Conservation (phyloP, 2,888 invertebrate species). For the Lasioglossum villosulum region DNA sequence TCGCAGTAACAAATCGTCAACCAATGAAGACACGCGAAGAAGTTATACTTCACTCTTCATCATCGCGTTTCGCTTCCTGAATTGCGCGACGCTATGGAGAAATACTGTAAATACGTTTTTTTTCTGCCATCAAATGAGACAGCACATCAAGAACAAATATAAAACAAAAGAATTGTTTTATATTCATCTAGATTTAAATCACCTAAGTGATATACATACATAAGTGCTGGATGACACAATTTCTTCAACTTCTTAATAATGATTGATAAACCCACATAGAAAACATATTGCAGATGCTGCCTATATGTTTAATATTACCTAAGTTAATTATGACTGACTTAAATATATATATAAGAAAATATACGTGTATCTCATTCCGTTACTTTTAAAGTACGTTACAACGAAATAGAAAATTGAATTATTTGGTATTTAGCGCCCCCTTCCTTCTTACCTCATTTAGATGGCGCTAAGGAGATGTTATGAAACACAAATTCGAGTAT, state of each 20-base stretch:
- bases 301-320: background rate
- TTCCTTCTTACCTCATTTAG: conserved; percentile 22
- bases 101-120: background rate
- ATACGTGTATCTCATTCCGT: background rate
- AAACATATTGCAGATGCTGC: background rate
- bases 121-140: background rate
- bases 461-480: conserved; percentile 48
- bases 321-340: background rate
- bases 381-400: background rate
- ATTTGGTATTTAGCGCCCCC: conserved; percentile 5
- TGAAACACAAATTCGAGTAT: conserved; percentile 53
- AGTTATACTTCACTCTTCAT: background rate
- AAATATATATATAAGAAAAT: background rate
- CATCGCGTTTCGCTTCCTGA: background rate
- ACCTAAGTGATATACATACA: background rate
- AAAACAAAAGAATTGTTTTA: background rate
- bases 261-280: background rate
- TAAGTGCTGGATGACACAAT: background rate
- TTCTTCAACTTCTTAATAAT: background rate
- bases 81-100: background rate
- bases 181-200: background rate
- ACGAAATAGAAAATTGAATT: background rate
- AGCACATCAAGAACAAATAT: background rate
- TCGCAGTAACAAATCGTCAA: background rate
- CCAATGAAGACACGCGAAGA: background rate